These are phyloP conservation scores for Ailuropoda melanoleuca DNA, from an alignment of 2,113 vertebrate species.

Conservation along the genomic window DNA sequence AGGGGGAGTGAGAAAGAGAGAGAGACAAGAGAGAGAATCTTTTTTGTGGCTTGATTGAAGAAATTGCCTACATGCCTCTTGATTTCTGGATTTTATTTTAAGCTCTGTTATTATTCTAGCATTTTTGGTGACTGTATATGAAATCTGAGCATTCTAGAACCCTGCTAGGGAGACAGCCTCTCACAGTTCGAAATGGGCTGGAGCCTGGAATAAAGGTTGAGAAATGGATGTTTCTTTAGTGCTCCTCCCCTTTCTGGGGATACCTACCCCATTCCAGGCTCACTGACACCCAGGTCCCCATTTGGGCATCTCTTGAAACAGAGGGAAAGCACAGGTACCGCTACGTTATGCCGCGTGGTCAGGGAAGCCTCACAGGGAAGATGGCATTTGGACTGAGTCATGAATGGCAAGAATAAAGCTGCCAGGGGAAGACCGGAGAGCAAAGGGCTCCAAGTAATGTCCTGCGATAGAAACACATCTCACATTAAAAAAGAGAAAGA, in stretches of 20 bases:
- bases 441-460: background rate
- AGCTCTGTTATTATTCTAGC: background rate
- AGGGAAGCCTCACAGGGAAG: background rate
- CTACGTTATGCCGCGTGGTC: background rate
- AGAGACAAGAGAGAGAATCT: background rate
- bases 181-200: background rate
- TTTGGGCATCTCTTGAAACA: background rate
- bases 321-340: background rate
- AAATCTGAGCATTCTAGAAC: background rate
- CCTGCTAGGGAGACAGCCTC: background rate
- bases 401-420: background rate
- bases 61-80: background rate
- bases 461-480: background rate
- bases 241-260: background rate
- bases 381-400: background rate
- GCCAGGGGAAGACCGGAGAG: background rate
- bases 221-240: background rate
- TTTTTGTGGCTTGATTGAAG: background rate
- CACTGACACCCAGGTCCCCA: background rate
- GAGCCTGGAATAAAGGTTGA: background rate
- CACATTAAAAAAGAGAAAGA: background rate
- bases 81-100: conserved; percentile 11
- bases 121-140: background rate
- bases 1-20: background rate
- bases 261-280: background rate